phyloP scores from a whole-genome alignment of 2,113 vertebrate genomes.

The Ceyx melanurus region DNA sequence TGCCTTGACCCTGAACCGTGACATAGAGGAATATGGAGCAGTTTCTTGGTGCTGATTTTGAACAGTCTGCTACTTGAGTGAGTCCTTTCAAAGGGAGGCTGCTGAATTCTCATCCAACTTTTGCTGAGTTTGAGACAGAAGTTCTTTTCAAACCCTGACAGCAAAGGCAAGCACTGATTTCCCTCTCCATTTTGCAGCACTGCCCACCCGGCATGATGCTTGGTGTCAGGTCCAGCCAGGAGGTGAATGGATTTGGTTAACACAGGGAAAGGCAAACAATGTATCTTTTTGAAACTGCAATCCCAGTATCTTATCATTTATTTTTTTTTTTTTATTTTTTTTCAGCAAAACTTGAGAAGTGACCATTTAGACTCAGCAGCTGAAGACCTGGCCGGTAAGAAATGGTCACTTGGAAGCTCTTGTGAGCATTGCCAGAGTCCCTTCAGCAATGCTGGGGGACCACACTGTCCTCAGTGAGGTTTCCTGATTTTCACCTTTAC shows the following conservation, averaged over 20 bases:
- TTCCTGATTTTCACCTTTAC: background rate
- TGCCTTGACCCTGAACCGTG: too few species aligned
- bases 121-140: background rate
- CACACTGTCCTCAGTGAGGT: background rate
- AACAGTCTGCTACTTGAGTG: background rate
- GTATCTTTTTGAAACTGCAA: background rate
- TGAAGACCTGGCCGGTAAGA: background rate
- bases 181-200: background rate
- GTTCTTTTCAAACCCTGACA: background rate
- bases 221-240: rapidly evolving
- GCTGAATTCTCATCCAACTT: background rate
- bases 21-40: background rate
- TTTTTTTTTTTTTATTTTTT: background rate
- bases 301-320: background rate
- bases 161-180: background rate
- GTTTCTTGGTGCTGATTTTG: background rate
- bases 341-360: background rate
- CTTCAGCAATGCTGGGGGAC: background rate
- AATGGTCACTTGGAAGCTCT: background rate
- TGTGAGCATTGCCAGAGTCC: background rate
- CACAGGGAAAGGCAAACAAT: background rate
- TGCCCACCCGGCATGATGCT: background rate
- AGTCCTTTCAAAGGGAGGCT: background rate
- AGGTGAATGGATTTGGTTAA: background rate
- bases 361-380: background rate